Conservation (phyloP, 2,113 vertebrate species). For the Psophia crepitans region DNA sequence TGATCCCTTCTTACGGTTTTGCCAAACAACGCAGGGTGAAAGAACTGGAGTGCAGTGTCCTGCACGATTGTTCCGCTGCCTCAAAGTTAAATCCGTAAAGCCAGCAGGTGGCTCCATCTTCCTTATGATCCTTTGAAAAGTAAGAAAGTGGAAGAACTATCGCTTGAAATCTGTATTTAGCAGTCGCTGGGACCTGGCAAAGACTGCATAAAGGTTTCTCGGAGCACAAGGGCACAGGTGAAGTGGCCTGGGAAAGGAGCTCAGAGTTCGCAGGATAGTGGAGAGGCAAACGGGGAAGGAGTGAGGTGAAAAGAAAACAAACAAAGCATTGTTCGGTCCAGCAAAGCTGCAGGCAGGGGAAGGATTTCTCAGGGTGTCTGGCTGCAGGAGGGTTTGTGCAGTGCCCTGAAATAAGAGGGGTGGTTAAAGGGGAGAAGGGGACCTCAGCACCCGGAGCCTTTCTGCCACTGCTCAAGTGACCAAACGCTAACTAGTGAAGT, state of each 20-base stretch:
- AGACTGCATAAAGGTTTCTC: neutral
- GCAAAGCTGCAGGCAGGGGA: neutral
- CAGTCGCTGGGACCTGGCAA: neutral
- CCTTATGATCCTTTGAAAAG: neutral
- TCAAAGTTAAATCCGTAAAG: neutral
- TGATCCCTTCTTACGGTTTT: neutral
- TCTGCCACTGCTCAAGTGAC: neutral
- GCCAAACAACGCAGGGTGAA: neutral
- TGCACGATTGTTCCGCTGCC: neutral
- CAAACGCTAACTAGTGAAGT: neutral
- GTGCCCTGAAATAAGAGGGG: neutral
- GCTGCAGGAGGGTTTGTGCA: neutral
- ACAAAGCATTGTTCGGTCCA: neutral
- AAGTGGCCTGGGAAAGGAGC: neutral
- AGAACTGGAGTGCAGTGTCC: neutral
- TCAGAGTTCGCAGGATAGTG: neutral
- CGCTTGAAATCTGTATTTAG: neutral
- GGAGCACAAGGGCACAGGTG: neutral
- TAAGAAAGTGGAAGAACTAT: neutral
- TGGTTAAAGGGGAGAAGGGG: neutral
- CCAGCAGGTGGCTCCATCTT: conserved; percentile 49
- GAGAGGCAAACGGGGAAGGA: neutral
- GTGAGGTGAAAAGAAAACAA: neutral
- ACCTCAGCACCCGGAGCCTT: neutral
- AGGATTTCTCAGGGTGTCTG: neutral